phyloP scores from a whole-genome alignment of 2,888 invertebrate species.

The Zonitis immaculata region DNA sequence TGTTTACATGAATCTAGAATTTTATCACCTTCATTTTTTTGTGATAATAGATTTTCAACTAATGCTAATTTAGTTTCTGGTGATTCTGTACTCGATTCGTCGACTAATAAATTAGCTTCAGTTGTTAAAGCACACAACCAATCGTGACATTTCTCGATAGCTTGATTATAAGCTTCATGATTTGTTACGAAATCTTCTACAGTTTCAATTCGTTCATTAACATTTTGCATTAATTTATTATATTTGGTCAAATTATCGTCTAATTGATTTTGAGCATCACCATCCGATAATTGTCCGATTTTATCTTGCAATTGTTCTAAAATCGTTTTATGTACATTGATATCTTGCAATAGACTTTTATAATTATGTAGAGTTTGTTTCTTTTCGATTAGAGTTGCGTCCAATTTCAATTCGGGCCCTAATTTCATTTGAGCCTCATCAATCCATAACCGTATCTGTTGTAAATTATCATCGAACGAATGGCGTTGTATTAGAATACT shows the following conservation, averaged over 20 bases:
- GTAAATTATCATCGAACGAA: constrained; percentile 88
- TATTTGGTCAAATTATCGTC: constrained; percentile 70
- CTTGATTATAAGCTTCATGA: constrained; percentile 78
- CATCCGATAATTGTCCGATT: constrained; percentile 71
- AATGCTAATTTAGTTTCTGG: constrained; percentile 70
- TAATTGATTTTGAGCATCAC: constrained; percentile 71
- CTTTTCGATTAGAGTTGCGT: constrained; percentile 81
- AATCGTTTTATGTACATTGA: constrained; percentile 78
- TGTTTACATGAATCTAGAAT: constrained; percentile 65
- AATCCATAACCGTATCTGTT: constrained; percentile 84
- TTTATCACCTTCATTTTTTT: constrained; percentile 68
- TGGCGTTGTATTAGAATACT: constrained; percentile 84
- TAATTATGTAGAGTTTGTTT: constrained; percentile 79
- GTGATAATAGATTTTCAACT: constrained; percentile 70
- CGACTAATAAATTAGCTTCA: constrained; percentile 72
- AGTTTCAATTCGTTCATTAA: constrained; percentile 61
- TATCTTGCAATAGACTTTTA: constrained; percentile 78
- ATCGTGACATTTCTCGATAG: constrained; percentile 77
- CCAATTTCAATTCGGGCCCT: constrained; percentile 64
- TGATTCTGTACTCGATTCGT: constrained; percentile 73
- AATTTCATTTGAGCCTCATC: constrained; percentile 72
- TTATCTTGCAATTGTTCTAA: constrained; percentile 80
- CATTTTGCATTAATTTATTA: constrained; percentile 61
- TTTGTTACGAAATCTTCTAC: constrained; percentile 70
- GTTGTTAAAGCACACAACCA: constrained; percentile 74